phyloP scores from a whole-genome alignment of 1,140 invertebrate species.

The Dendrolimus punctatus region DNA sequence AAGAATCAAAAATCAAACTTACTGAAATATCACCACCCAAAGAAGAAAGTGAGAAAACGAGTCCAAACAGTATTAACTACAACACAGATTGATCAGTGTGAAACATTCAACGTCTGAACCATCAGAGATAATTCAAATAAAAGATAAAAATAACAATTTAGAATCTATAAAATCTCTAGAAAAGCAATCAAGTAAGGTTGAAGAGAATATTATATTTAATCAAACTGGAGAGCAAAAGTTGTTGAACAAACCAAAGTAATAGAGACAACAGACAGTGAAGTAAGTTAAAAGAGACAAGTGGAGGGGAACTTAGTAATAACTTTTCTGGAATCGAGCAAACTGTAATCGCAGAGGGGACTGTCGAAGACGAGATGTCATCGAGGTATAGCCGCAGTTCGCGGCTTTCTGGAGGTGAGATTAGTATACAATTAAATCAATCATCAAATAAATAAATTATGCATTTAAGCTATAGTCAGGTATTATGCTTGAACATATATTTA shows the following conservation, averaged over 20 bases:
- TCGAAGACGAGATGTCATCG: slow-evolving; percentile 74
- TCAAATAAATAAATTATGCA: no score
- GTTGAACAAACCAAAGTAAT: slow-evolving; percentile 19
- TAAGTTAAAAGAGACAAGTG: slow-evolving; percentile 12
- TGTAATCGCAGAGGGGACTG: slow-evolving; percentile 59
- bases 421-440: no score
- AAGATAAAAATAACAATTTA: no score
- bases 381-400: slow-evolving; percentile 74
- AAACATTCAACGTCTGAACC: no score
- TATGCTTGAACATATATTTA: background rate
- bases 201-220: slow-evolving; percentile 10
- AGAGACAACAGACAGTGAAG: slow-evolving; percentile 7
- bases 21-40: no score
- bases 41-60: no score
- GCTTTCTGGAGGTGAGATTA: slow-evolving; percentile 72
- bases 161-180: slow-evolving; percentile 1
- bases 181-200: slow-evolving; percentile 18
- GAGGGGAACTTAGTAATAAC: slow-evolving; percentile 17
- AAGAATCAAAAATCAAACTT: no score
- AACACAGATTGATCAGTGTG: no score
- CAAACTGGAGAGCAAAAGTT: slow-evolving; percentile 25
- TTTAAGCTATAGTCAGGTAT: background rate
- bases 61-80: no score
- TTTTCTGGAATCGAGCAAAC: slow-evolving; percentile 35
- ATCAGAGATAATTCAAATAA: no score